A percentile compares a stretch with the other conserved stretches of the same genome.
phyloP scores from a whole-genome alignment of 2,888 invertebrate species.

The Rosalia funebris region DNA sequence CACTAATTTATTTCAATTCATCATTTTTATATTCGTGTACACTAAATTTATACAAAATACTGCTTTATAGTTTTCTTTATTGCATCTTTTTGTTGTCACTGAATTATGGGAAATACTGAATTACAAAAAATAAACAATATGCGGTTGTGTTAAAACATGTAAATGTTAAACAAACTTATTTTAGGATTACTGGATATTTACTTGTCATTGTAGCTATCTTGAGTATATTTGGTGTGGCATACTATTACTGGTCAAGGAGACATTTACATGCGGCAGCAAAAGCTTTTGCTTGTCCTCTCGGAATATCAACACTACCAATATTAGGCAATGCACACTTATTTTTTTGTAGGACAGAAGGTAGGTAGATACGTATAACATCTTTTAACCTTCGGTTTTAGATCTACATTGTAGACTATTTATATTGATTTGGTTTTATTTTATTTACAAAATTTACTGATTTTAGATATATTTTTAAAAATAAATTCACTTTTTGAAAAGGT shows the following conservation, averaged over 20 bases:
- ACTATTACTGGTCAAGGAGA: conserved; percentile 40
- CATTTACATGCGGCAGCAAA: conserved; percentile 39
- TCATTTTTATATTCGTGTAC: no score
- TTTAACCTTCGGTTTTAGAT: not conserved
- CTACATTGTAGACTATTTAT: not conserved
- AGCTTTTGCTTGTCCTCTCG: conserved; percentile 42
- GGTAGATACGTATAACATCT: not conserved
- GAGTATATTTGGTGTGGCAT: conserved; percentile 9
- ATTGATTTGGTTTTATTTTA: not conserved
- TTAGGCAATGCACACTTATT: conserved; percentile 46
- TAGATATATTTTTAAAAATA: conserved; percentile 41
- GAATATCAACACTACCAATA: conserved; percentile 36
- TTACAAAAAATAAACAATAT: not conserved
- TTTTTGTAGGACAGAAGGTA: conserved; percentile 46
- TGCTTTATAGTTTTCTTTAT: no score
- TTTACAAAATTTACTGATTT: conserved; percentile 11
- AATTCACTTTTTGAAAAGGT: conserved; percentile 31
- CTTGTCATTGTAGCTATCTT: not conserved
- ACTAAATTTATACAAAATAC: no score
- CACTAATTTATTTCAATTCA: no score
- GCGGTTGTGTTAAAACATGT: not conserved
- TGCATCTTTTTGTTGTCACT: no score
- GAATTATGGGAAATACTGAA: no score
- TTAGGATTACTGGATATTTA: conserved; percentile 24
- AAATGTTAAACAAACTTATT: no score